Evolutionary conservation across 2,888 invertebrate species (phyloP).

Genomic region (Notodonta ziczac): DNA sequence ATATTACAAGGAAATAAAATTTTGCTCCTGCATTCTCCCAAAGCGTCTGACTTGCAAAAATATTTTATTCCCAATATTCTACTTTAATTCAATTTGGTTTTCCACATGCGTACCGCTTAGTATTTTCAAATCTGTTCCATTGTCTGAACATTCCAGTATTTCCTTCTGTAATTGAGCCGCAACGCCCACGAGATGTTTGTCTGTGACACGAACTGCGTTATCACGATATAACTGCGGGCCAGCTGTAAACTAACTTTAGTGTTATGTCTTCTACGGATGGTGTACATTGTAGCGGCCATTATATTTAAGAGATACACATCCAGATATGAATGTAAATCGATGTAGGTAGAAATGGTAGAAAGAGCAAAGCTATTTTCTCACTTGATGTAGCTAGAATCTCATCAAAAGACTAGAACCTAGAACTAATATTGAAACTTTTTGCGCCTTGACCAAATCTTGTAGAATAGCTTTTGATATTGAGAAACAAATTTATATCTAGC

Average conservation of each 20-base stretch:
- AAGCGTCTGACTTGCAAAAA: too few relatives aligned
- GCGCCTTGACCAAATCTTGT: too few relatives aligned
- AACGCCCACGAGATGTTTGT: conserved; percentile 44
- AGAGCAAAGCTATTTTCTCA: too few relatives aligned
- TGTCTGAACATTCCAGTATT: conserved; percentile 23
- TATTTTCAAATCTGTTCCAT: not conserved
- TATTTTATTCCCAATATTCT: too few relatives aligned
- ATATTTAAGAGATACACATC: conserved; percentile 19
- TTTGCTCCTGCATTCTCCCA: too few relatives aligned
- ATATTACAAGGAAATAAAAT: too few relatives aligned
- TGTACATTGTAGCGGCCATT: conserved; percentile 24
- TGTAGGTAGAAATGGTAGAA: not conserved
- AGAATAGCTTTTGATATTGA: not conserved
- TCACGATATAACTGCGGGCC: conserved; percentile 48
- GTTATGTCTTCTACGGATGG: conserved; percentile 43
- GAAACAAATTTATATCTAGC: not conserved
- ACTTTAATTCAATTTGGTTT: too few relatives aligned
- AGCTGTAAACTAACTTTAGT: conserved; percentile 51
- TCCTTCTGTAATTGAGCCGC: conserved; percentile 44
- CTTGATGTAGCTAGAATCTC: too few relatives aligned
- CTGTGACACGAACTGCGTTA: conserved; percentile 53
- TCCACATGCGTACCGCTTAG: too few relatives aligned
- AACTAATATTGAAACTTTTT: too few relatives aligned
- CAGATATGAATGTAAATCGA: conserved; percentile 24
- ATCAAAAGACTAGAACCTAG: too few relatives aligned